These are phyloP conservation scores for Phyllopteryx taeniolatus DNA, from an alignment of 2,113 vertebrate species.

Conservation along the genomic window DNA sequence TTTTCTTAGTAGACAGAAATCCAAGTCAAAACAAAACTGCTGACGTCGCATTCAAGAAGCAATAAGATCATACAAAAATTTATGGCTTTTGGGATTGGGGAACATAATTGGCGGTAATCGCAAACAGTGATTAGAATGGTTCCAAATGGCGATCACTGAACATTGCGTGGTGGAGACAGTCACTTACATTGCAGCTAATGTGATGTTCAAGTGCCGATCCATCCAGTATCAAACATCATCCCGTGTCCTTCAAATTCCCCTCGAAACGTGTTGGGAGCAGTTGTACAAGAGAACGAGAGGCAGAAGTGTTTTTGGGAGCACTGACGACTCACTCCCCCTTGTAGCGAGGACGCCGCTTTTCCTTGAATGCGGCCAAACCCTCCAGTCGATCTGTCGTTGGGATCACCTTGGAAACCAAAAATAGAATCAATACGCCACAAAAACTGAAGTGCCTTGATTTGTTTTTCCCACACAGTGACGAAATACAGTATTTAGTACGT, in stretches of 20 bases:
- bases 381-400: slow-evolving; percentile 95
- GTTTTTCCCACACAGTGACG: too few species aligned
- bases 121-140: background rate
- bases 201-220: slow-evolving; percentile 2
- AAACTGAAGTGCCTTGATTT: background rate
- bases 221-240: background rate
- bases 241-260: slow-evolving; percentile 6
- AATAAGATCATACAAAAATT: background rate
- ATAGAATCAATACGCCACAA: background rate
- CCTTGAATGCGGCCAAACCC: slow-evolving; percentile 94
- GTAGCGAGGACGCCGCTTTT: slow-evolving; percentile 87
- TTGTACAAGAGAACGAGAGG: slow-evolving; percentile 35
- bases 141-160: background rate
- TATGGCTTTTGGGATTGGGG: slow-evolving; percentile 5
- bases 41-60: background rate
- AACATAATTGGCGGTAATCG: background rate
- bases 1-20: slow-evolving; percentile 2
- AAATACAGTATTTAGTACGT: too few species aligned
- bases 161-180: slow-evolving; percentile 5
- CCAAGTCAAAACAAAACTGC: background rate
- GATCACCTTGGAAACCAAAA: slow-evolving; percentile 81
- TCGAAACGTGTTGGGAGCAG: slow-evolving; percentile 43
- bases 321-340: slow-evolving; percentile 83
- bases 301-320: slow-evolving; percentile 11
- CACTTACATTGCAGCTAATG: background rate